These are phyloP conservation scores for Sebastes iracundus DNA, from an alignment of 2,797 vertebrate species.

Conservation along the genomic window DNA sequence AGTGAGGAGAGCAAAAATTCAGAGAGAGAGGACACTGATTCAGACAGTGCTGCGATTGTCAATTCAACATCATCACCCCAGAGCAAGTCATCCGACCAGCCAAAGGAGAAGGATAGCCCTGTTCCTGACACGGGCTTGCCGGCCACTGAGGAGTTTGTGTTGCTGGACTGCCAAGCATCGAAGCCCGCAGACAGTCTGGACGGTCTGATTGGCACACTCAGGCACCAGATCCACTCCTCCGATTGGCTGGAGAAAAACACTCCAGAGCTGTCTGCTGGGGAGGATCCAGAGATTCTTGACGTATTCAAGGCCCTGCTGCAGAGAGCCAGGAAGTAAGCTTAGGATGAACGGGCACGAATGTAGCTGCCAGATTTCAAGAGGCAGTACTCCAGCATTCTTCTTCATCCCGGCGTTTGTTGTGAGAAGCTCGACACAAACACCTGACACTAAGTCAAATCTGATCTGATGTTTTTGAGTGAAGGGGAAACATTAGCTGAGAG, in stretches of 20 bases:
- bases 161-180: conserved; percentile 76
- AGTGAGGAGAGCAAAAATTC: conserved; percentile 39
- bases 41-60: conserved; percentile 60
- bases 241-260: conserved; percentile 90
- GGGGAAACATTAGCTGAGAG: not conserved
- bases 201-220: conserved; percentile 88
- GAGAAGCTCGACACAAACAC: conserved; percentile 24
- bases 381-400: conserved; percentile 13
- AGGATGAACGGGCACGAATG: conserved; percentile 16
- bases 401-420: conserved; percentile 1
- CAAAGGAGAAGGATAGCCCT: conserved; percentile 55
- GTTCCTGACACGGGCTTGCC: conserved; percentile 55
- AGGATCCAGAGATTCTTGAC: conserved; percentile 83
- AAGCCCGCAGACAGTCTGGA: conserved; percentile 73
- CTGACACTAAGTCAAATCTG: conserved; percentile 30
- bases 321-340: conserved; percentile 78
- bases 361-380: conserved; percentile 46
- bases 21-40: conserved; percentile 48
- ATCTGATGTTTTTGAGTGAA: conserved; percentile 8
- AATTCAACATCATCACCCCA: conserved; percentile 60
- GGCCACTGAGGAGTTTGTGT: conserved; percentile 69
- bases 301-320: conserved; percentile 84
- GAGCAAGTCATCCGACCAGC: conserved; percentile 65
- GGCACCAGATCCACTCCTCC: conserved; percentile 88
- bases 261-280: conserved; percentile 81